Conservation (phyloP, 2,888 invertebrate genomes). For the Margaritifera margaritifera region DNA sequence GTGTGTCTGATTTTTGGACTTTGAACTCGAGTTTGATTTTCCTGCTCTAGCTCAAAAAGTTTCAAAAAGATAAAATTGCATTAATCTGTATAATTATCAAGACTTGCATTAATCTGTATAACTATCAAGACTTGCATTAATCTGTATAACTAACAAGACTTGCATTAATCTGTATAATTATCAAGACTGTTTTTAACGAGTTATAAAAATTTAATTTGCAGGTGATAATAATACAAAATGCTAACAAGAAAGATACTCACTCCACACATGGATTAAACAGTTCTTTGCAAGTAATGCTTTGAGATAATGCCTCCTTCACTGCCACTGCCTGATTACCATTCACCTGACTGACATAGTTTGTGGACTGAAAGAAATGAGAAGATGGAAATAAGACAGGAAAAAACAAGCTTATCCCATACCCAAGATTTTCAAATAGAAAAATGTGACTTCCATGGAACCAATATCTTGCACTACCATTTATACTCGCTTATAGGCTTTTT, state of each 20-base stretch:
- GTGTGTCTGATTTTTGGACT: too few relatives aligned
- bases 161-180: constrained; percentile 2
- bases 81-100: not conserved
- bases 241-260: constrained; percentile 64
- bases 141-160: not conserved
- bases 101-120: constrained; percentile 1
- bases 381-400: too few relatives aligned
- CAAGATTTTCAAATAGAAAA: too few relatives aligned
- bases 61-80: constrained; percentile 3
- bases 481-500: too few relatives aligned
- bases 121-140: not conserved
- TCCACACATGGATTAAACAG: constrained; percentile 88
- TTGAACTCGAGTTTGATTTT: too few relatives aligned
- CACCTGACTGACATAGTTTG: constrained; percentile 81
- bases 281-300: constrained; percentile 84
- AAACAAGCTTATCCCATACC: too few relatives aligned
- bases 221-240: not conserved
- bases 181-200: not conserved
- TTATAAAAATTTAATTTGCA: too few relatives aligned
- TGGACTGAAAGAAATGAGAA: constrained; percentile 72
- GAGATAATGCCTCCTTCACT: constrained; percentile 79
- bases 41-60: too few relatives aligned
- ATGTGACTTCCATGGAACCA: too few relatives aligned
- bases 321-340: constrained; percentile 80
- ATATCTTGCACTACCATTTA: too few relatives aligned